A percentile compares a stretch with the other conserved stretches of the same genome.
These are phyloP conservation scores for Vicugna pacos DNA, from an alignment of 2,113 vertebrate genomes.

Conservation along the genomic window DNA sequence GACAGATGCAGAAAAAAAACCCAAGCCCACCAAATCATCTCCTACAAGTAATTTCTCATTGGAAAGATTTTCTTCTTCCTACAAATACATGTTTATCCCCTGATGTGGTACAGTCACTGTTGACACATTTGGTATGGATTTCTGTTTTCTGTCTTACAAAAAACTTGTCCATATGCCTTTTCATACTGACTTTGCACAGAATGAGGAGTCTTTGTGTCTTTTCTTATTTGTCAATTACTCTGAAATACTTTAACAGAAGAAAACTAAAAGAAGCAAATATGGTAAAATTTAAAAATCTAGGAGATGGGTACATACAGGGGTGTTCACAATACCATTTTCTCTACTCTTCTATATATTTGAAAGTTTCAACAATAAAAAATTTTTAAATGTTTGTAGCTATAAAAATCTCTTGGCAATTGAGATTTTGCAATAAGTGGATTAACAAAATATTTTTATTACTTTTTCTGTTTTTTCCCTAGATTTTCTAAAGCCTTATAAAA, in stretches of 20 bases:
- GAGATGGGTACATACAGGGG: not conserved
- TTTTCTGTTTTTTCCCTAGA: not conserved
- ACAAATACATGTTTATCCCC: conserved; percentile 12
- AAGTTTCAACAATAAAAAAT: not conserved
- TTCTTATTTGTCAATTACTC: not conserved
- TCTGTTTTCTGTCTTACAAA: not conserved
- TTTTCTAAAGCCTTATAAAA: not conserved
- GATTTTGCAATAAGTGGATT: not conserved
- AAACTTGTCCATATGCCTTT: conserved; percentile 58
- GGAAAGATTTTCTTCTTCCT: conserved; percentile 42
- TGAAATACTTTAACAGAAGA: not conserved
- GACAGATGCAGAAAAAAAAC: conserved; percentile 97
- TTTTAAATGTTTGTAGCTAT: not conserved
- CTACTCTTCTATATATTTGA: not conserved
- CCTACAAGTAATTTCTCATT: conserved; percentile 9
- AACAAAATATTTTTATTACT: not conserved
- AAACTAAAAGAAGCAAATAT: not conserved
- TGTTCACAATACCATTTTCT: not conserved
- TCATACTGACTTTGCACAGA: not conserved
- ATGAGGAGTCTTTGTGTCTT: conserved; percentile 34
- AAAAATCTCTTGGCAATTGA: not conserved
- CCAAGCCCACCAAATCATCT: conserved; percentile 89
- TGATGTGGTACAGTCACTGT: not conserved
- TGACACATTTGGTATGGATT: conserved; percentile 59
- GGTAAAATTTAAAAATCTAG: not conserved